Evolutionary conservation across 1,140 invertebrate species (phyloP).

Genomic region (Monomorium pharaonis): DNA sequence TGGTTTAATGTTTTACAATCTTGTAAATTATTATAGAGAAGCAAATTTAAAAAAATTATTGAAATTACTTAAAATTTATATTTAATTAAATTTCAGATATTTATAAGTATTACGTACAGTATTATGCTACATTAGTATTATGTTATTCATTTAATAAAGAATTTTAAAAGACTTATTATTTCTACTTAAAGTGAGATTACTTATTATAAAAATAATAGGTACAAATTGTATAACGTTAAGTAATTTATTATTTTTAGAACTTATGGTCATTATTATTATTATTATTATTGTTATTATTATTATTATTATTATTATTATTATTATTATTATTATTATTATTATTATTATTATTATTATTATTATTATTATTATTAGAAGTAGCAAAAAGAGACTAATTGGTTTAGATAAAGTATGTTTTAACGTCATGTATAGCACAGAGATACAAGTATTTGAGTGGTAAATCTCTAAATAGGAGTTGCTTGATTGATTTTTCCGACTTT

Average conservation of each 20-base stretch:
- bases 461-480: conserved; percentile 37
- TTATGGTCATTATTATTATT: conserved; percentile 12
- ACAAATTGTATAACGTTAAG: neutral
- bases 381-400: neutral
- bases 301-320: neutral
- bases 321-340: conserved; percentile 1
- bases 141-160: neutral
- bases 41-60: neutral
- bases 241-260: neutral
- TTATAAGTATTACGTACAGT: no score
- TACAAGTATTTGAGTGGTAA: conserved; percentile 21
- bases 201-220: neutral
- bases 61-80: neutral
- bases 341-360: neutral
- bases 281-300: neutral
- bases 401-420: conserved; percentile 12
- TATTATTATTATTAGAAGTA: neutral
- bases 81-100: neutral
- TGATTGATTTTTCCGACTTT: conserved; percentile 37
- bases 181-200: neutral
- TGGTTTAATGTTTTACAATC: neutral
- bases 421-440: neutral
- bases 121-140: no score
- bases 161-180: neutral
- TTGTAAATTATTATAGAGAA: neutral